Conservation (phyloP, 2,888 invertebrate species). For the Agonopterix arenella region DNA sequence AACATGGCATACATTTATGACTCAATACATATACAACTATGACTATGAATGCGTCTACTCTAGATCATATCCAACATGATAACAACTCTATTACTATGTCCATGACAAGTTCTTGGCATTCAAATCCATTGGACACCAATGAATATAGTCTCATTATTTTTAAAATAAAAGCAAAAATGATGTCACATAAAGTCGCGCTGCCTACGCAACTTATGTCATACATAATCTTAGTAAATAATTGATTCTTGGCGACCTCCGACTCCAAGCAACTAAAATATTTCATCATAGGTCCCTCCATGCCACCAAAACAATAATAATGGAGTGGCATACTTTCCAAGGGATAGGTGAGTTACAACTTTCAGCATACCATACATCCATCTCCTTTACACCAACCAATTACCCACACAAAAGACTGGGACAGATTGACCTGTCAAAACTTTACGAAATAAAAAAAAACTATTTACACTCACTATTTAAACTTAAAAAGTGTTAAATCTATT, state of each 20-base stretch:
- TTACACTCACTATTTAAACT: constrained; percentile 40
- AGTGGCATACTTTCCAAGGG: constrained; percentile 60
- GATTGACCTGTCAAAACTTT: constrained; percentile 56
- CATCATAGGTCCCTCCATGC: constrained; percentile 54
- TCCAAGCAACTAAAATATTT: constrained; percentile 36
- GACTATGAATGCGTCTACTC: too few relatives aligned
- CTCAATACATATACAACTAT: too few relatives aligned
- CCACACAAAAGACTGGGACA: constrained; percentile 35
- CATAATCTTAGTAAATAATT: constrained; percentile 32
- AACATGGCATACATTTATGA: too few relatives aligned
- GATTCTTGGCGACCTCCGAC: constrained; percentile 27
- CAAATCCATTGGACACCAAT: too few relatives aligned
- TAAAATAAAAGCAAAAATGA: constrained; percentile 44
- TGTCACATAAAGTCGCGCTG: constrained; percentile 36
- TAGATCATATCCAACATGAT: too few relatives aligned
- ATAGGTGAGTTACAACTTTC: constrained; percentile 43
- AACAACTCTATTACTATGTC: too few relatives aligned
- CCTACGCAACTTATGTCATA: constrained; percentile 43
- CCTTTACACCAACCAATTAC: constrained; percentile 36
- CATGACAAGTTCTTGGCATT: too few relatives aligned
- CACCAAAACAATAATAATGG: constrained; percentile 59
- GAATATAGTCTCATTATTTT: constrained; percentile 21
- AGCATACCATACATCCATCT: constrained; percentile 32
- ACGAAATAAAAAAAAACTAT: constrained; percentile 35
- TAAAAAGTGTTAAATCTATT: constrained; percentile 22